Conservation (phyloP, 2,888 invertebrate species). For the Drosophila maculinotata region DNA sequence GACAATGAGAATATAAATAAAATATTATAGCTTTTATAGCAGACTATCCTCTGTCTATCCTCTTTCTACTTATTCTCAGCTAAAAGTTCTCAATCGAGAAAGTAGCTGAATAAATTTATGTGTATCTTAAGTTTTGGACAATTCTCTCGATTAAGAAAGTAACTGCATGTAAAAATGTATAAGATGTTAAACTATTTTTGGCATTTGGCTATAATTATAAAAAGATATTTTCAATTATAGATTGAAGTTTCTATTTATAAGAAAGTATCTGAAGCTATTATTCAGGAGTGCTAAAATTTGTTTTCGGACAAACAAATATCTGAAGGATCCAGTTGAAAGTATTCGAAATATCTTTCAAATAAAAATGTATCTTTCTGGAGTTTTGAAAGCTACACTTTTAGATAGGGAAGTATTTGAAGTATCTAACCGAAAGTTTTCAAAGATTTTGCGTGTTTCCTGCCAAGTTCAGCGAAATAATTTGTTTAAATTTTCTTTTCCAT, state of each 20-base stretch:
- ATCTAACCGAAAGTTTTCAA: neutral
- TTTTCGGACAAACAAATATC: neutral
- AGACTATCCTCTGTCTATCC: neutral
- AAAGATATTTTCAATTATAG: neutral
- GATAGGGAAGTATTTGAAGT: neutral
- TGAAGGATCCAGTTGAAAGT: neutral
- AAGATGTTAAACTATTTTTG: neutral
- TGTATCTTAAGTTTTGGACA: no score
- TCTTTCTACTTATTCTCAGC: neutral
- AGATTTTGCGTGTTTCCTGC: neutral
- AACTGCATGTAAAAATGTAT: no score
- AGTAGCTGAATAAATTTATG: no score
- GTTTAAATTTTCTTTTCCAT: neutral
- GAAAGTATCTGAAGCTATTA: no score
- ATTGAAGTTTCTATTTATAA: no score
- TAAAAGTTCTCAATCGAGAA: fast-evolving
- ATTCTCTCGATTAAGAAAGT: no score
- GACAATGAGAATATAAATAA: conserved; percentile 5
- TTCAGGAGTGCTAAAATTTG: no score
- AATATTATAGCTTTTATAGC: neutral
- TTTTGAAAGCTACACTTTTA: no score
- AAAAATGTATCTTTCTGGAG: no score
- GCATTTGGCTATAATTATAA: neutral
- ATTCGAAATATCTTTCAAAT: neutral
- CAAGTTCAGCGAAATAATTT: conserved; percentile 26